Evolutionary conservation across 2,888 invertebrate species (phyloP), one percentile per base, ranked within the genome.

Genomic region (Meganola albula): DNA sequence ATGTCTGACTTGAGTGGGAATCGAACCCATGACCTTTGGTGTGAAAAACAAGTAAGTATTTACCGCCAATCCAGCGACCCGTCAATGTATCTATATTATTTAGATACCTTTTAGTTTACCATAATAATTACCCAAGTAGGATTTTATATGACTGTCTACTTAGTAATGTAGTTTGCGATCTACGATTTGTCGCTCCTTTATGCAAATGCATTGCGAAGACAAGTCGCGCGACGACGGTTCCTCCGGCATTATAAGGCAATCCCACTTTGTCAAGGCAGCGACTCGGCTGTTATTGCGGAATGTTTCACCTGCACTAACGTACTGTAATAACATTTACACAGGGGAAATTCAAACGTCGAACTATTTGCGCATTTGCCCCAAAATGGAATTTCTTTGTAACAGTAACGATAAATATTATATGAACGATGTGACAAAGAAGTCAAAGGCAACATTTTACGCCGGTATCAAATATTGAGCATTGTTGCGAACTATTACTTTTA

Each of bases 291-390:
- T 73, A 74, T 73, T 70, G 72, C 68, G 63, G 63, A 69, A 73
- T 75, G 77, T 74, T 75, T 77, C 69, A 73, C 73, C 73, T 75
- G 74, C 74, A 60, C 65, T 65, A 62, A 60, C 69, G 66, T 58
- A 60, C 68, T 68, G 72, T 76, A 77, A 79, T 76, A 82, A 82
- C 74, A 80, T 82, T 82, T 82, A 79, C 82, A 77, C 82, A 74
- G 51, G 82, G 78, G 79, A 83, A 82, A 82, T 82, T 75, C 80
- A 74, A 77, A 80, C 74, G 72, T 80, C 80, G 74, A 82, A 83
- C 78, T 82, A 78, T 79, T 80, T 77, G 78, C 72, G 68, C 73
- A 63, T 79, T 79, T 75, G 67, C 65, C 72, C 77, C 65, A 74
- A 78, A 75, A 82, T 77, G 70, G 76, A 77, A 78, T 79, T 79